Percentiles rank a stretch among this genome's conserved stretches.
phyloP scores from a whole-genome alignment of 2,113 vertebrate species.

The Aegotheles bennettii region DNA sequence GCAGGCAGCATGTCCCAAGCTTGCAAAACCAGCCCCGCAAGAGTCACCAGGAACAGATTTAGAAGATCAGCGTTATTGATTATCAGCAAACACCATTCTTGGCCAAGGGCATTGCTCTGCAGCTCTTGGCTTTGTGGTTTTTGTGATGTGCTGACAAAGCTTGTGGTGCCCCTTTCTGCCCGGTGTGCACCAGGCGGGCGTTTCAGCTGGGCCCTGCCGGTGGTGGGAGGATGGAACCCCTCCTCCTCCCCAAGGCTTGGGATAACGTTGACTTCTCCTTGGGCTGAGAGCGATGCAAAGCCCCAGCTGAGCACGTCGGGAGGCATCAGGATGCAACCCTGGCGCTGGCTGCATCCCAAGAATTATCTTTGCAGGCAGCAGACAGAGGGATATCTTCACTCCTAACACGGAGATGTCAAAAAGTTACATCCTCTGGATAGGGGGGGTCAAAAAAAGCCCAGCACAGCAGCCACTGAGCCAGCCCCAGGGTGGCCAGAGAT shows the following conservation, averaged over 20 bases:
- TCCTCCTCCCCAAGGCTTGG: background rate
- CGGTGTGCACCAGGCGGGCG: accelerated
- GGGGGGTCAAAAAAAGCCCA: background rate
- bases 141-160: background rate
- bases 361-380: background rate
- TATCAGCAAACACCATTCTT: background rate
- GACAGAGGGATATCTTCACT: background rate
- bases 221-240: background rate
- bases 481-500: background rate
- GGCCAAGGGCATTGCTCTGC: background rate
- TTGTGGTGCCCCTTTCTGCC: background rate
- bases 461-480: background rate
- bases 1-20: background rate
- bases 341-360: slow-evolving; percentile 38
- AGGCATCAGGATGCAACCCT: background rate
- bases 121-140: background rate
- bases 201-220: background rate
- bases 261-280: background rate
- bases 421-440: background rate
- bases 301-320: accelerated
- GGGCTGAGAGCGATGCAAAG: background rate
- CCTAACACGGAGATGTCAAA: slow-evolving; percentile 14
- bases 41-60: background rate
- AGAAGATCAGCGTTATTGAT: background rate
- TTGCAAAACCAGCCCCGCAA: background rate